phyloP scores from a whole-genome alignment of 2,888 invertebrate genomes.

The Pristionchus mayeri region DNA sequence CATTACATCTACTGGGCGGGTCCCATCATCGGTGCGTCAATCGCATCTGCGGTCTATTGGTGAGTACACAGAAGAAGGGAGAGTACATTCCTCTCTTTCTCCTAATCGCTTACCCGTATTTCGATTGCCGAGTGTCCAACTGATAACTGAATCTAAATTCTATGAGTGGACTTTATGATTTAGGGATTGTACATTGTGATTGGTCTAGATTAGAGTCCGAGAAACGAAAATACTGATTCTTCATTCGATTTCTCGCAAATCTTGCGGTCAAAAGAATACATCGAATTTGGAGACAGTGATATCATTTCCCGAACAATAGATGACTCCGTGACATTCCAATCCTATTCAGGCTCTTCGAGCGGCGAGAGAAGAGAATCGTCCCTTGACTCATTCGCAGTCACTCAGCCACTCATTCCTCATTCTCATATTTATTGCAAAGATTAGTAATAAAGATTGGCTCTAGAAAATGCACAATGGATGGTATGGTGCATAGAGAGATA shows the following conservation, averaged over 20 bases:
- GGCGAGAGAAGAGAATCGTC: background rate
- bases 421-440: too few species aligned
- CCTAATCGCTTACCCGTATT: background rate
- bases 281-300: background rate
- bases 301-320: too few species aligned
- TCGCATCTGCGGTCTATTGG: conserved; percentile 74
- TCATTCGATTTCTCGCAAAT: background rate
- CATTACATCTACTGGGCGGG: conserved; percentile 77
- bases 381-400: too few species aligned
- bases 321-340: too few species aligned
- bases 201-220: background rate
- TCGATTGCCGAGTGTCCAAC: background rate
- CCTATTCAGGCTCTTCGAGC: background rate
- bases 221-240: background rate
- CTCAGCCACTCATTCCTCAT: too few species aligned
- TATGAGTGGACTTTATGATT: background rate
- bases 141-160: background rate
- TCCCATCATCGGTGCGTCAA: conserved; percentile 72
- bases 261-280: background rate
- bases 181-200: conserved; percentile 1
- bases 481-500: too few species aligned
- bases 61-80: conserved; percentile 48
- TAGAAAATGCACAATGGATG: too few species aligned
- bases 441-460: too few species aligned
- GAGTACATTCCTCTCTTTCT: background rate